Base-by-base conservation (phyloP, 1,140 invertebrate genomes). In the Drosophila auraria region DNA sequence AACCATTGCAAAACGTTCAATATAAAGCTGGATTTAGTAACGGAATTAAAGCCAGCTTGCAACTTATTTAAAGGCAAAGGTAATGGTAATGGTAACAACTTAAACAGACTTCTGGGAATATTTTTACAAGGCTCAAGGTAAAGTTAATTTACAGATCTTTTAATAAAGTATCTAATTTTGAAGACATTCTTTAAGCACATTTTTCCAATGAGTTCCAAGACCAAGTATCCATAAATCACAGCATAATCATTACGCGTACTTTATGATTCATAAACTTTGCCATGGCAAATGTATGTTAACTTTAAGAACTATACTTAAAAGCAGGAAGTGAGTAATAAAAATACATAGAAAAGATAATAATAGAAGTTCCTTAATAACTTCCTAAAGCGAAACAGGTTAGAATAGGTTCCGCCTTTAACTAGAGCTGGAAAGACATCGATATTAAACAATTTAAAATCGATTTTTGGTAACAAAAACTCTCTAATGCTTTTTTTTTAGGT, bases 1-100 rank as follows among this genome's bases (percentile, higher is more conserved):
- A n/a, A 47, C 17, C 25, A 59, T 49, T 68, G 59, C 60, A 25
- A 68, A 47, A 64, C 6, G 6, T 20, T 14, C 0, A 64, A 27
- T 11, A n/a, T 57, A 25, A n/a, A 20, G 2, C 8, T 25, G 36
- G 54, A 57, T 59, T 59, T 59, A 27, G 59, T 68, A 38, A 33
- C 63, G 63, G 40, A 63, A 63, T 65, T 14, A 40, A 57, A 20
- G 17, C 1, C 30, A 9, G 30, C 30, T 36, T 36, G 5, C 8
- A 57, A 57, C 6, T 2, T 15, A 23, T 36, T 38, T 56, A 27
- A 56, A 36, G 33, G 33, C 1, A 36, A 56, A 38, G 30, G 17
- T 3, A 2, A 36, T 7, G 27, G 5, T 27, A 51, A 51, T 2
- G 20, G 20, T 20, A 6, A 30, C n/a, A 30, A 3, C 2, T 30